phyloP scores from a whole-genome alignment of 2,113 vertebrate genomes.

The Cyanoramphus novaezelandiae region DNA sequence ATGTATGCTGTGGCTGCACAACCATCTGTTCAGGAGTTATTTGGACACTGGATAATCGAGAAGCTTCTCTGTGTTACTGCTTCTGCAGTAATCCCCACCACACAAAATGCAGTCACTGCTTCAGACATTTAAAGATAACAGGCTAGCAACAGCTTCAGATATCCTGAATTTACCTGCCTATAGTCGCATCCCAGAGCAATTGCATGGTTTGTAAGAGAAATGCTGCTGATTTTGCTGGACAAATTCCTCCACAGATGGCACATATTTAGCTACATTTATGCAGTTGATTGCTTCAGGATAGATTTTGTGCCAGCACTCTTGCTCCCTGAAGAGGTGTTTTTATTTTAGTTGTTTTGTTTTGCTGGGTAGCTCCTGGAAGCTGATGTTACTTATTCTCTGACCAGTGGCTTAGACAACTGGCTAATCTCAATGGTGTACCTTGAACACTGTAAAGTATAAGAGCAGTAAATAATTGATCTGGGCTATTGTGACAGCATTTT shows the following conservation, averaged over 20 bases:
- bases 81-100: neutral
- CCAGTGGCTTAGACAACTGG: neutral
- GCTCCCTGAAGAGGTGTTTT: neutral
- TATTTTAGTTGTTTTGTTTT: slow-evolving; percentile 28
- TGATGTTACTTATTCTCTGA: neutral
- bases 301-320: neutral
- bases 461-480: neutral
- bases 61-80: neutral
- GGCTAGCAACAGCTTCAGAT: neutral
- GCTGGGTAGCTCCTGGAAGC: neutral
- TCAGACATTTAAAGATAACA: neutral
- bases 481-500: neutral
- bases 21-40: slow-evolving; percentile 45
- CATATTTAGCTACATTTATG: slow-evolving; percentile 34
- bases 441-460: neutral
- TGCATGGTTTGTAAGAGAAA: neutral
- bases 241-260: slow-evolving; percentile 41
- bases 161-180: slow-evolving; percentile 1
- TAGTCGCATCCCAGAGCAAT: neutral
- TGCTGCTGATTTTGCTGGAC: neutral
- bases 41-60: neutral
- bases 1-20: neutral
- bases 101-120: neutral
- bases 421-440: neutral
- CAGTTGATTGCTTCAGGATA: slow-evolving; percentile 33